Percentiles rank a stretch among this genome's conserved stretches.
These are phyloP conservation scores for Pelochelys cantorii DNA, from an alignment of 2,797 vertebrate species.

Conservation along the genomic window DNA sequence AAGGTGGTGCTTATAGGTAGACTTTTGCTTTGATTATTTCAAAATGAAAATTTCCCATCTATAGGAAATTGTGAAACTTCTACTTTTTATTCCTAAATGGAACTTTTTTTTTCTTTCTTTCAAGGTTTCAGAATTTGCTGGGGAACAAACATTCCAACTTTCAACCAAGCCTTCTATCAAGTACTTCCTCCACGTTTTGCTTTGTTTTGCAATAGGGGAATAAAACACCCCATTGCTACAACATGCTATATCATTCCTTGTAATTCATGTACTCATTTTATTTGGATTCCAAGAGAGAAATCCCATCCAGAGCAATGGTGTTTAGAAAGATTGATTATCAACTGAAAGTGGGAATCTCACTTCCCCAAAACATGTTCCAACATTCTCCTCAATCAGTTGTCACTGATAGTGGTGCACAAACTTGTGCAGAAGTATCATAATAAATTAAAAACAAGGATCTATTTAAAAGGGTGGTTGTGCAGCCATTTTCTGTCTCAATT, in stretches of 20 bases:
- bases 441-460: neutral
- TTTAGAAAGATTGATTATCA: neutral
- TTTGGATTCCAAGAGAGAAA: neutral
- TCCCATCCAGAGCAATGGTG: neutral
- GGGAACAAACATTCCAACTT: neutral
- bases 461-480: neutral
- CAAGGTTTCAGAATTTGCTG: neutral
- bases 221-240: constrained; percentile 9
- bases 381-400: constrained; percentile 17
- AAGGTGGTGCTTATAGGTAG: neutral
- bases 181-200: neutral
- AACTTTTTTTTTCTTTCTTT: neutral
- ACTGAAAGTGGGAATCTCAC: neutral
- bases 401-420: neutral
- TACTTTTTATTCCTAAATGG: neutral
- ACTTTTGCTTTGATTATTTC: fast-evolving
- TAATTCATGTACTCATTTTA: neutral
- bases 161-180: neutral
- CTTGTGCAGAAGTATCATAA: neutral
- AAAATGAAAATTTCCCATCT: neutral
- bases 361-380: constrained; percentile 12
- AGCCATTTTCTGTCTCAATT: constrained; percentile 13
- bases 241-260: neutral
- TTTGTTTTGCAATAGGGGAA: neutral
- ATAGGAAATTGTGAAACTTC: neutral